Evolutionary conservation across 2,113 vertebrate species (phyloP).

Genomic region (Eulemur rufifrons): DNA sequence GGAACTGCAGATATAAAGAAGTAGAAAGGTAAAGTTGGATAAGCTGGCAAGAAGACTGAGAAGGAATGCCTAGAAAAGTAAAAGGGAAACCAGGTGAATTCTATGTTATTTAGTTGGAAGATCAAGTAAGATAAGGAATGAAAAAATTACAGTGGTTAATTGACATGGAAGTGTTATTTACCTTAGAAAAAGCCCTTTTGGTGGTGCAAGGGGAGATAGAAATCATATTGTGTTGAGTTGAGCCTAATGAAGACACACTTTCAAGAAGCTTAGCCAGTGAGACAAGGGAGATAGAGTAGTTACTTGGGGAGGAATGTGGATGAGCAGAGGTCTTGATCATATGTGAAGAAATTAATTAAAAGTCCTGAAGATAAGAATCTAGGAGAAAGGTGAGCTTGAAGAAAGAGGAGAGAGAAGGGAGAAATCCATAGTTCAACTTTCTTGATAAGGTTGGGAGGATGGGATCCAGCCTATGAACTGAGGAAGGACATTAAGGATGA

Average conservation of each 20-base stretch:
- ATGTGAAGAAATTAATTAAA: not conserved
- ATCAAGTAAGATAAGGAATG: not conserved
- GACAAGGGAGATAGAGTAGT: no score
- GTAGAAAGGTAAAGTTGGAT: accelerated
- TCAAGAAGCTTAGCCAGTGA: not conserved
- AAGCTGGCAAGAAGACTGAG: not conserved
- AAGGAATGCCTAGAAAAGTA: not conserved
- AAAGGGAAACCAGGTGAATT: not conserved
- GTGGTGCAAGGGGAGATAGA: no score
- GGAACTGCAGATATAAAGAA: not conserved
- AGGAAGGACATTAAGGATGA: not conserved
- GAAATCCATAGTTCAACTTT: not conserved
- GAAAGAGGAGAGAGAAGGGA: not conserved
- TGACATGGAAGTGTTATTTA: not conserved
- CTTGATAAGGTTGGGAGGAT: not conserved
- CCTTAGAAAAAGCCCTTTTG: not conserved
- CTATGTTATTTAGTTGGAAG: not conserved
- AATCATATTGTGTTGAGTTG: not conserved
- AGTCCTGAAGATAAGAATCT: not conserved
- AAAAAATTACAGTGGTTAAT: not conserved
- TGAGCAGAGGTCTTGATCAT: no score
- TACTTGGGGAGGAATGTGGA: not conserved
- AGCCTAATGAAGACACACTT: not conserved
- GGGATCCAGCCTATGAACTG: not conserved
- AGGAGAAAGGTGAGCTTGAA: not conserved